A percentile compares a stretch with the other conserved stretches of the same genome.
phyloP scores from a whole-genome alignment of 1,140 invertebrate species.

The Drosophila melanogaster region Release_6_plus_ISO1_MT NT_037436.4:11095501-11096000 shows the following conservation, averaged over 20 bases:
- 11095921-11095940: background rate
- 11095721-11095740: constrained; percentile 53
- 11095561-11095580: constrained; percentile 23
- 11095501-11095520: constrained; percentile 59
- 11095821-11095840: background rate
- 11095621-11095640: constrained; percentile 11
- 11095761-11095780: constrained; percentile 27
- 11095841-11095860: constrained; percentile 4
- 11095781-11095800: background rate
- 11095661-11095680: constrained; percentile 48
- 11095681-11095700: constrained; percentile 32
- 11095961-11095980: constrained; percentile 1
- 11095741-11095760: constrained; percentile 48
- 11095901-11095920: background rate
- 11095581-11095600: constrained; percentile 51
- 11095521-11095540: constrained; percentile 50
- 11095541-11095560: background rate
- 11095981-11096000: constrained; percentile 3
- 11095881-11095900: too few species aligned
- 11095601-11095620: constrained; percentile 20
- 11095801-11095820: background rate
- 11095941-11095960: constrained; percentile 1
- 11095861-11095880: background rate
- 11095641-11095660: constrained; percentile 23
- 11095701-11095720: constrained; percentile 39